Conservation (phyloP, 2,113 vertebrate species). For the Puma concolor region DNA sequence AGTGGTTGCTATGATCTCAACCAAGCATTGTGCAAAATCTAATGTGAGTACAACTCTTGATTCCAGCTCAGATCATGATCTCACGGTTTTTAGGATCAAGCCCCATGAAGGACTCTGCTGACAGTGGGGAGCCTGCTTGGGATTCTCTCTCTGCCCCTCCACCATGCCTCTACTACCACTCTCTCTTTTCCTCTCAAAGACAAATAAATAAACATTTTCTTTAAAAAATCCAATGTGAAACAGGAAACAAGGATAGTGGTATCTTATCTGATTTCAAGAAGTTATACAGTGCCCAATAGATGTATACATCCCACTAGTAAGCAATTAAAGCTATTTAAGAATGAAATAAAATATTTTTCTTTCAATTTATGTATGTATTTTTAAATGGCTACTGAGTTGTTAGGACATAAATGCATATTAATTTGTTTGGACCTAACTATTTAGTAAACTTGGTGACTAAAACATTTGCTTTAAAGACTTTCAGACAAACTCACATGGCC, state of each 20-base stretch:
- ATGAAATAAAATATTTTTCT: constrained; percentile 27
- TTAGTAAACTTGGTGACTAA: background rate
- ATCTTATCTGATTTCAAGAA: background rate
- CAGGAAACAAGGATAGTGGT: background rate
- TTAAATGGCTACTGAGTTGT: background rate
- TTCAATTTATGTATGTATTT: background rate
- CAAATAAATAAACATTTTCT: no score
- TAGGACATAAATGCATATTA: background rate
- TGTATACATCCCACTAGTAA: background rate
- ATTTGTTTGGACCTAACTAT: background rate
- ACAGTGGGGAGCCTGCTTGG: no score
- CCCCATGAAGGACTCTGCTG: no score
- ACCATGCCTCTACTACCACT: no score
- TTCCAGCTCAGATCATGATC: no score
- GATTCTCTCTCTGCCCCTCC: no score
- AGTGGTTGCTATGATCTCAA: background rate
- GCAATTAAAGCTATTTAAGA: background rate
- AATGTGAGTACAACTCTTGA: background rate
- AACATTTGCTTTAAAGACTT: background rate
- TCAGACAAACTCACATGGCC: background rate
- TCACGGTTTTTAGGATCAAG: no score
- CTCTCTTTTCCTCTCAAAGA: no score
- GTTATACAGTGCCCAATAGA: background rate
- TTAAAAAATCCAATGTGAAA: background rate
- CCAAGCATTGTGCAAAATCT: background rate